Evolutionary conservation across 2,888 invertebrate genomes (phyloP).

Genomic region (Ecliptopera silaceata): DNA sequence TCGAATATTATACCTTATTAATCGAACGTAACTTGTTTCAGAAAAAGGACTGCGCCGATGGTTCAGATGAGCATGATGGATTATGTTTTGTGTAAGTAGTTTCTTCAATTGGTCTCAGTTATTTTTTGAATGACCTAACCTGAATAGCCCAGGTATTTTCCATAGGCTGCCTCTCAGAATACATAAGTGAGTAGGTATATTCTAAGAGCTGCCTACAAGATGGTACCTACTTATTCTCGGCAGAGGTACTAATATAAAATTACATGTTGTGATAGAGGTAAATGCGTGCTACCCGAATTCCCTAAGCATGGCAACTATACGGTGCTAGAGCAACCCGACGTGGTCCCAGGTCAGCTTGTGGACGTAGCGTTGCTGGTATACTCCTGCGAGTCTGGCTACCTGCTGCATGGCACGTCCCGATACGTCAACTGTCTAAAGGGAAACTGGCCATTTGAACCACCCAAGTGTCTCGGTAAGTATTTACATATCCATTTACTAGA

Average conservation of each 20-base stretch:
- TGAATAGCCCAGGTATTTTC: too few species aligned
- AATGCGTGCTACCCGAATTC: neutral
- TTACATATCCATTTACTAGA: too few species aligned
- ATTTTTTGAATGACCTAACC: too few species aligned
- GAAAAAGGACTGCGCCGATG: constrained; percentile 6
- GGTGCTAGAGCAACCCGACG: neutral
- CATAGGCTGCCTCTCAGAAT: too few species aligned
- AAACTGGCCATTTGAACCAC: too few species aligned
- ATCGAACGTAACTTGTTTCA: neutral
- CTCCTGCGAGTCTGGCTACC: constrained; percentile 21
- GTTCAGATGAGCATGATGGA: constrained; percentile 18
- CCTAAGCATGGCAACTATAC: neutral
- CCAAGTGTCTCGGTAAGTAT: too few species aligned
- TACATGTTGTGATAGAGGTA: too few species aligned
- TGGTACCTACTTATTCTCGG: too few species aligned
- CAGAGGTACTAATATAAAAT: too few species aligned
- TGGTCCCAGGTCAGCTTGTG: neutral
- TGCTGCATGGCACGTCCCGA: constrained; percentile 21
- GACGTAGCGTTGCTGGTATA: constrained; percentile 20
- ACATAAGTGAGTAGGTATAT: too few species aligned
- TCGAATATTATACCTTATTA: neutral
- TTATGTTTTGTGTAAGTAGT: neutral
- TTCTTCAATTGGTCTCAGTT: neutral
- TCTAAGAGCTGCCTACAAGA: too few species aligned
- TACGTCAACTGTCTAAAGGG: too few species aligned